phyloP scores from a whole-genome alignment of 2,888 invertebrate species.

The Ephialtes manifestator region DNA sequence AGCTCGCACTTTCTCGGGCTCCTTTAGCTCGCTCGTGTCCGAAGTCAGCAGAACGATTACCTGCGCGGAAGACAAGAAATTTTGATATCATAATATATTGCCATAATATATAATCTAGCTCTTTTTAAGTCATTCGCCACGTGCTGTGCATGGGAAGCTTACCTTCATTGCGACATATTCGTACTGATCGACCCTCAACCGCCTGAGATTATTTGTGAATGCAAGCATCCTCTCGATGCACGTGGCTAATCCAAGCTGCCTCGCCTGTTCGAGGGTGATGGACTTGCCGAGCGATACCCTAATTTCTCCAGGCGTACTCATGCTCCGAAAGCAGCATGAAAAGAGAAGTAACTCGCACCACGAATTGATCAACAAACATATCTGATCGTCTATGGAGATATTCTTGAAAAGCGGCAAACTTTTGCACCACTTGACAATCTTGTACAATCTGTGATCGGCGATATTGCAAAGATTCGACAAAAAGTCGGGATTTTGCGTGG shows the following conservation, averaged over 20 bases:
- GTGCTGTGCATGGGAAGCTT: slow-evolving; percentile 73
- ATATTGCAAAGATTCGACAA: slow-evolving; percentile 96
- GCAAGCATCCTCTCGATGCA: slow-evolving; percentile 98
- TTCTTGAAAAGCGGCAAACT: slow-evolving; percentile 98
- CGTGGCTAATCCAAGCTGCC: slow-evolving; percentile 92
- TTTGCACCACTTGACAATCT: slow-evolving; percentile 99
- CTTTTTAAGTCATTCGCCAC: background rate
- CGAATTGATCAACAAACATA: slow-evolving; percentile 97
- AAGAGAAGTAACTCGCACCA: slow-evolving; percentile 98
- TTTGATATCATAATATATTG: background rate
- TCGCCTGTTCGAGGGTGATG: slow-evolving; percentile 89
- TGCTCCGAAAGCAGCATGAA: slow-evolving; percentile 97
- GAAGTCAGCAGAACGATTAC: slow-evolving; percentile 84
- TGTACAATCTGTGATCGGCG: slow-evolving; percentile 97
- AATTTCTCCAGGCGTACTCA: slow-evolving; percentile 96
- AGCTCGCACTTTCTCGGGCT: slow-evolving; percentile 97
- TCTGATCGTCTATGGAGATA: slow-evolving; percentile 99
- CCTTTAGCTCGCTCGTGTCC: slow-evolving; percentile 97
- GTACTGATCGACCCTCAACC: slow-evolving; percentile 96
- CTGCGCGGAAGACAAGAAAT: slow-evolving; percentile 68
- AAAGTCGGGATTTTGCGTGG: slow-evolving; percentile 90
- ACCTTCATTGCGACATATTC: slow-evolving; percentile 99
- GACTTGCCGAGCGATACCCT: slow-evolving; percentile 90
- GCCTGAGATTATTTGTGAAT: slow-evolving; percentile 96
- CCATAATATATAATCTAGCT: background rate